A percentile compares a stretch with the other conserved stretches of the same genome.
Conservation (phyloP, 1,140 invertebrate genomes). For the Solenopsis fugax region DNA sequence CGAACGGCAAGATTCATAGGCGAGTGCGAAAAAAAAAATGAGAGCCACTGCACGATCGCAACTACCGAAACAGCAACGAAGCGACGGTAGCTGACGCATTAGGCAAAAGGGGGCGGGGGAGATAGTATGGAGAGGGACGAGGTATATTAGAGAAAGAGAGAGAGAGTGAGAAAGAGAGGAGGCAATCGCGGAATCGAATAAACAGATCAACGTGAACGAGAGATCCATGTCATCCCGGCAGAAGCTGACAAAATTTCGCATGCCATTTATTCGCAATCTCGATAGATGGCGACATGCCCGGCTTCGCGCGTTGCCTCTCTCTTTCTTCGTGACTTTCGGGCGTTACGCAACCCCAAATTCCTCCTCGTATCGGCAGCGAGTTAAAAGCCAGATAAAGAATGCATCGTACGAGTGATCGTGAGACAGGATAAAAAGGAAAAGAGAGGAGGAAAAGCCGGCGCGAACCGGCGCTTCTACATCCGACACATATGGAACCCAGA, state of each 20-base stretch:
- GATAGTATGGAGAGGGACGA: constrained; percentile 19
- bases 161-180: constrained; percentile 19
- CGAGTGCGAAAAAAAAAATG: constrained; percentile 54
- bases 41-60: constrained; percentile 62
- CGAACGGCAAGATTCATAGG: constrained; percentile 21
- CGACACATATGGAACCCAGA: not conserved
- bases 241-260: constrained; percentile 46
- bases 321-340: constrained; percentile 31
- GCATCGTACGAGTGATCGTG: not conserved
- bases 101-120: not conserved
- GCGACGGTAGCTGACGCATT: not conserved
- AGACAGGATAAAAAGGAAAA: not conserved
- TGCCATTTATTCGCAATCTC: constrained; percentile 64
- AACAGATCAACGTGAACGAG: constrained; percentile 61
- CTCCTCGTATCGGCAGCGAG: constrained; percentile 28
- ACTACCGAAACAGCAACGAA: constrained; percentile 60
- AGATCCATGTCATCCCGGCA: constrained; percentile 53
- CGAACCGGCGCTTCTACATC: no score
- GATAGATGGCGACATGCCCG: constrained; percentile 70
- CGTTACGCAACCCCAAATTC: constrained; percentile 68
- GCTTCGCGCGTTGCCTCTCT: constrained; percentile 29
- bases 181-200: constrained; percentile 60
- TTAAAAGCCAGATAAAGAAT: constrained; percentile 22
- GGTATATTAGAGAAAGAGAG: not conserved
- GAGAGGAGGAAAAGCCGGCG: constrained; percentile 33